phyloP scores from a whole-genome alignment of 2,888 invertebrate species.

The Lamellibrachia satsuma region DNA sequence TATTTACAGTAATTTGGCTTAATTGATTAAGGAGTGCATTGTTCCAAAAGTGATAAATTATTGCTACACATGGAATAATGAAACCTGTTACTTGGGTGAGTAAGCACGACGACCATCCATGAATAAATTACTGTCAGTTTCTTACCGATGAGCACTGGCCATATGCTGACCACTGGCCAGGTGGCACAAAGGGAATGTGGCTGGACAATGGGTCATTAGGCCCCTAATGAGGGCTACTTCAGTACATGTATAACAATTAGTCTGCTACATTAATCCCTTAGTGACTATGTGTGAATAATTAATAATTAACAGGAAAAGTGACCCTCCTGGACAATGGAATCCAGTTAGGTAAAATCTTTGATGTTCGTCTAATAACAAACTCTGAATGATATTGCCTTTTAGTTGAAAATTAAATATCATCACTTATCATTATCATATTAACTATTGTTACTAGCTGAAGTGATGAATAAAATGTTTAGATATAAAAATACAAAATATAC shows the following conservation, averaged over 20 bases:
- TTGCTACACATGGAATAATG: neutral
- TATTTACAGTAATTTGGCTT: neutral
- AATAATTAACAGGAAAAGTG: neutral
- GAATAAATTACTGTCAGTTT: neutral
- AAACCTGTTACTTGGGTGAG: neutral
- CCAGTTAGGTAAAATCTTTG: neutral
- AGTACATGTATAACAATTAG: neutral
- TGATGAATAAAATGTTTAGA: neutral
- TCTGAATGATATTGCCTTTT: neutral
- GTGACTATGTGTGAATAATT: neutral
- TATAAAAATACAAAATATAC: neutral
- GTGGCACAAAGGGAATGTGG: neutral
- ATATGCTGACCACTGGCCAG: neutral
- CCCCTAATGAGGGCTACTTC: slow-evolving; percentile 8
- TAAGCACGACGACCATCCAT: neutral
- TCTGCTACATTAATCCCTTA: neutral
- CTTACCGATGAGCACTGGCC: neutral
- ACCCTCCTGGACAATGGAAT: neutral
- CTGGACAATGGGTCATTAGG: neutral
- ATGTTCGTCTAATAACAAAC: neutral
- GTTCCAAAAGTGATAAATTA: neutral
- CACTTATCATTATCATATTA: too few species aligned
- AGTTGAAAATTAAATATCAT: neutral
- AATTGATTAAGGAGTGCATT: neutral
- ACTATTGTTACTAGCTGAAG: too few species aligned